These are phyloP conservation scores for Polylopha cassiicola DNA, from an alignment of 2,888 invertebrate genomes.

Conservation along the genomic window DNA sequence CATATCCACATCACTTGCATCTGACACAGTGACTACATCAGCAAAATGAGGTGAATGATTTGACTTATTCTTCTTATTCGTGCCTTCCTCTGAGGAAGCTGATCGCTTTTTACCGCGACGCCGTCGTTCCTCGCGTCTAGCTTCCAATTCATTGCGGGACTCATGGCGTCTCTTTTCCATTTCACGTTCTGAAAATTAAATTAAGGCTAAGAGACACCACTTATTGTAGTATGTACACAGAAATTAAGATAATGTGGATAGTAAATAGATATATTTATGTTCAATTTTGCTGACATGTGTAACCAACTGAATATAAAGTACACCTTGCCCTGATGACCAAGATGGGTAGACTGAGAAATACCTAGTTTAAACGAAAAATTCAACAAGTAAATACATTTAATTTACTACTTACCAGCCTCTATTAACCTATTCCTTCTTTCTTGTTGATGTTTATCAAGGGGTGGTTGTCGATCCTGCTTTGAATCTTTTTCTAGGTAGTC, in stretches of 20 bases:
- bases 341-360: not conserved
- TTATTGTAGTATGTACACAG: no score
- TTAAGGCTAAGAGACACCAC: no score
- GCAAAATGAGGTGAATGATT: slow-evolving; percentile 56
- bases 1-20: slow-evolving; percentile 70
- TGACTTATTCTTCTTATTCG: slow-evolving; percentile 56
- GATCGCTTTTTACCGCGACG: slow-evolving; percentile 69
- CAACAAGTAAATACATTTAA: slow-evolving; percentile 2
- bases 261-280: no score
- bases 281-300: no score
- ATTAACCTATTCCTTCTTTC: slow-evolving; percentile 82
- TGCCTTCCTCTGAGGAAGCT: slow-evolving; percentile 48
- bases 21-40: slow-evolving; percentile 69
- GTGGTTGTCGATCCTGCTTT: slow-evolving; percentile 57
- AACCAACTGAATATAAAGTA: no score
- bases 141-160: slow-evolving; percentile 84
- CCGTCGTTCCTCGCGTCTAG: slow-evolving; percentile 80
- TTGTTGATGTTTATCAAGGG: slow-evolving; percentile 70
- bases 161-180: slow-evolving; percentile 87
- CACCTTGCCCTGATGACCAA: no score
- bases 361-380: not conserved
- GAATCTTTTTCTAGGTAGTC: slow-evolving; percentile 68
- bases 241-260: no score
- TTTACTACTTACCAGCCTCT: slow-evolving; percentile 77
- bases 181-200: slow-evolving; percentile 82